phyloP scores from a whole-genome alignment of 2,888 invertebrate species.

The Saturnia pavonia region DNA sequence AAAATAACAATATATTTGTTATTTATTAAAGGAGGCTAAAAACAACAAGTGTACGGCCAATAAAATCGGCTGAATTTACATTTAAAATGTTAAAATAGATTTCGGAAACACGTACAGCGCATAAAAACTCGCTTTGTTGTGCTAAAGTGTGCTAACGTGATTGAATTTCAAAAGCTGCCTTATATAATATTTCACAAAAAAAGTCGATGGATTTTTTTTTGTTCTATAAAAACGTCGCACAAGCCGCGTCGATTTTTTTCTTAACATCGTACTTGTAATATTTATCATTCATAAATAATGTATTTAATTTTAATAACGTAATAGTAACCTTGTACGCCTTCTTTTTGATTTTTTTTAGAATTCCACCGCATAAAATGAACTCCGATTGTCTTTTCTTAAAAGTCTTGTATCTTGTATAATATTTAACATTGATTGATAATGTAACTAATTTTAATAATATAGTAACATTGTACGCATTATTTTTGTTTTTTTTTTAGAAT shows the following conservation, averaged over 20 bases:
- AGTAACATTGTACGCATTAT: too few species aligned
- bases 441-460: too few species aligned
- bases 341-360: background rate
- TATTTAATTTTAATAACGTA: background rate
- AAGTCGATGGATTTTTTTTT: background rate
- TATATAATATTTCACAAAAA: conserved; percentile 2
- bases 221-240: background rate
- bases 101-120: conserved; percentile 5
- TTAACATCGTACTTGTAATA: background rate
- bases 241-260: background rate
- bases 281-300: background rate
- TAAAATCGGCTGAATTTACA: background rate
- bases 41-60: background rate
- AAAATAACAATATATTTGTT: too few species aligned
- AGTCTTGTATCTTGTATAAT: too few species aligned
- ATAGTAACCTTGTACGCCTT: background rate
- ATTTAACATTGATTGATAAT: too few species aligned
- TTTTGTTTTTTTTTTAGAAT: too few species aligned
- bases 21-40: background rate
- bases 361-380: background rate
- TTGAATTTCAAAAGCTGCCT: conserved; percentile 9
- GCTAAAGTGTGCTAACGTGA: background rate
- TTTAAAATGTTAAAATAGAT: background rate
- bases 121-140: conserved; percentile 14
- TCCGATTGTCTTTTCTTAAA: too few species aligned